Evolutionary conservation across 2,888 invertebrate genomes (phyloP), one percentile per base, ranked within the genome.

Genomic region (Limnephilus rhombicus): DNA sequence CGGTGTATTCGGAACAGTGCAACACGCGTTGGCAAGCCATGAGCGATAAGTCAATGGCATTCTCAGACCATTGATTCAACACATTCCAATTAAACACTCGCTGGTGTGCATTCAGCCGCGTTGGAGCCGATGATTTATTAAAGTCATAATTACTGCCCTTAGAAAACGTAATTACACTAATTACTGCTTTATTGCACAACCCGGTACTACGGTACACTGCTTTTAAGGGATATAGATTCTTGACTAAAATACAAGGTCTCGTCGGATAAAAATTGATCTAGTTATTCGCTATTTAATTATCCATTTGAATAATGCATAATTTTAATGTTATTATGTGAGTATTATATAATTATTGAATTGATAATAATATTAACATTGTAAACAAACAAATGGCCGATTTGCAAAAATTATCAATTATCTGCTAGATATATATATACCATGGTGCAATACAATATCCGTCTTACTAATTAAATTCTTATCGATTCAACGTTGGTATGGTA

Each of bases 41-140:
- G 34, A n/a, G 9, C 68, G 24, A 68, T 68, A 92, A 92, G 91
- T 90, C 91, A 90, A 92, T 92, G 85, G 85, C 91, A 89, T 90
- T 31, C 85, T 37, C 24, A 41, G 34, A 1, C 18, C 68, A 34
- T 81, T 87, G 68, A 87, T 31, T 53, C 68, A 15, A 53, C 31
- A 87, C 53, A 15, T 68, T 24, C 9, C 13, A 29, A 34, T 82
- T 41, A 49, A 31, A 31, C 29, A 53, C 29, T 53, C 49, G 31
- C 13, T 80, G 18, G 80, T 41, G 80, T 80, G 88, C 88, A 80
- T 89, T 89, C 88, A 34, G 80, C 15, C 34, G 88, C 80, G 18
- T 24, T 24, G 45, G 45, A 12, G 12, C n/a, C 5, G 13, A 24
- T 24, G 34, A 34, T 85, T 85, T 41, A 85, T 18, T 12, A 24